phyloP scores from a whole-genome alignment of 1,140 invertebrate species.

The Dendrolimus kikuchii region DNA sequence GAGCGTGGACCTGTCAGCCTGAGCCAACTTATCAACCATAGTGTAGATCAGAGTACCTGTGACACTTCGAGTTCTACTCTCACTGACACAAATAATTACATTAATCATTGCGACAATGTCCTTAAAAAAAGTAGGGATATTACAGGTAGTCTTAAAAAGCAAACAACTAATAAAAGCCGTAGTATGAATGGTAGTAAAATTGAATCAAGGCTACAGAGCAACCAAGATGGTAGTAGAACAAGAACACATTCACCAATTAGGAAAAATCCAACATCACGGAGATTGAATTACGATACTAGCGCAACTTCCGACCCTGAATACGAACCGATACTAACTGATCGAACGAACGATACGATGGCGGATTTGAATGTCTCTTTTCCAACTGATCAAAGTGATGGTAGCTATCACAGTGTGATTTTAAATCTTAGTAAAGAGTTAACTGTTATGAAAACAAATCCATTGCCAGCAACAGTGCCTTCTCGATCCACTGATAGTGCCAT shows the following conservation, averaged over 20 bases:
- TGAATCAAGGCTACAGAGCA: conserved; percentile 14
- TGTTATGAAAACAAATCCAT: conserved; percentile 5
- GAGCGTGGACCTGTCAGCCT: conserved; percentile 53
- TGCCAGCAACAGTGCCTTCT: not conserved
- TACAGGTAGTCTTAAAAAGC: conserved; percentile 38
- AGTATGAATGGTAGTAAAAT: conserved; percentile 18
- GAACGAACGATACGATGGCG: conserved; percentile 67
- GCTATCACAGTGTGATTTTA: conserved; percentile 6
- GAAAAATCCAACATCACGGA: conserved; percentile 34
- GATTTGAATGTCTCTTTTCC: conserved; percentile 66
- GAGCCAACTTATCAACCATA: conserved; percentile 53
- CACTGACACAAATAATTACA: conserved; percentile 50
- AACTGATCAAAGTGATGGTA: conserved; percentile 45
- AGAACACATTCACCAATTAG: conserved; percentile 34
- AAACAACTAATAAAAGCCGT: conserved; percentile 18
- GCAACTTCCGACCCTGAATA: conserved; percentile 44
- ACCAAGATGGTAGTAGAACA: conserved; percentile 24
- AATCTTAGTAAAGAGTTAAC: conserved; percentile 8
- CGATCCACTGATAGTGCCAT: conserved; percentile 15
- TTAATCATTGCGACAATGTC: conserved; percentile 48
- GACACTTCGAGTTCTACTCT: conserved; percentile 40
- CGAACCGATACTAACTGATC: conserved; percentile 55
- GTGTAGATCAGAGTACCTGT: conserved; percentile 16
- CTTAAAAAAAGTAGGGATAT: conserved; percentile 55
- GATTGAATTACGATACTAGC: conserved; percentile 49